Base-by-base conservation (phyloP, 2,113 vertebrate genomes). In the Saccopteryx leptura region DNA sequence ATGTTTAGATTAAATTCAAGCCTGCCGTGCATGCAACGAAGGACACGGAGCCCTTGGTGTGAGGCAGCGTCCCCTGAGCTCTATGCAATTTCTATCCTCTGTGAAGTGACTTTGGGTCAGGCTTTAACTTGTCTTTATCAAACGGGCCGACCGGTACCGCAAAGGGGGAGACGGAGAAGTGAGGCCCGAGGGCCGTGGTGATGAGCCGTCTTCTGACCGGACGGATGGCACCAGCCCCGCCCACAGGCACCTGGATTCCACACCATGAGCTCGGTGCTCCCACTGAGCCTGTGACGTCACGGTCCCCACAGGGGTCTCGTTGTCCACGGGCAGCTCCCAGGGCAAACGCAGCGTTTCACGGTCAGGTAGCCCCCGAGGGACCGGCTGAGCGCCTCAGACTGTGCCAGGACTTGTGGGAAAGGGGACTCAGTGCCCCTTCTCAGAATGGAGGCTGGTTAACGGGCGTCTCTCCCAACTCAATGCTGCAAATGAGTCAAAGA, bases 301-400 rank as follows among this genome's bases (percentile, higher is more conserved):
- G 0, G 14, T 33, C 66, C 10, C 33, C 12, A 0, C 28, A 7
- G 21, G 17, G 33, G 2, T 5, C 61, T 14, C 2, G 5, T 24
- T 3, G 5, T 26, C 61, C 33, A 0, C 39, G 0, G 1, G 50
- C 71, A 1, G 2, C 24, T 19, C 66, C 54, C 0, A 9, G 14
- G 1, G 15, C 21, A 26, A 26, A 26, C 9, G 83, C 48, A 14
- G 10, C 61, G 23, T 5, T 24, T 9, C 50, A 7, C 26, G 23
- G 60, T 3, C 14, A 39, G 39, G 39, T 39, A 39, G 4, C 7
- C 0, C 15, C 28, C 0, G 4, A 18, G 0, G 19, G 74, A 21
- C 54, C 2, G 3, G 7, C 1, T 4, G 24, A 17, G 63, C 2
- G n/a, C n/a, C 84, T 74, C 48, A 5, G 12, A 4, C 24, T 5